Evolutionary conservation across 2,113 vertebrate species (phyloP).

Genomic region (Martes martes): DNA sequence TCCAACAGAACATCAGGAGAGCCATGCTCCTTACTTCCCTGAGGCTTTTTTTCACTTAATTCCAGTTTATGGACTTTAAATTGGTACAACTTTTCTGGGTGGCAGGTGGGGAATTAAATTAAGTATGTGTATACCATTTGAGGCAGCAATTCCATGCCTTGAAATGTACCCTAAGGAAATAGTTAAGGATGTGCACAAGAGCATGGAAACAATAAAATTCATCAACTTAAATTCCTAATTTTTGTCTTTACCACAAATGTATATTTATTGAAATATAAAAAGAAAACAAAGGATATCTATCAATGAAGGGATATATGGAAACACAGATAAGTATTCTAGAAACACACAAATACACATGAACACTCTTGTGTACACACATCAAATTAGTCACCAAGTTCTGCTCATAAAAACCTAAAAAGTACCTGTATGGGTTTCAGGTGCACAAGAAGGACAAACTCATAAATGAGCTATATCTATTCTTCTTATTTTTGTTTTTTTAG

Average conservation of each 20-base stretch:
- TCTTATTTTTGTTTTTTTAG: too few relatives aligned
- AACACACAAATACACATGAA: neutral
- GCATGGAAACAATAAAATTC: slow-evolving; percentile 54
- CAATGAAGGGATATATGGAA: neutral
- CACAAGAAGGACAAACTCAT: neutral
- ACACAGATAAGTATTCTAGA: neutral
- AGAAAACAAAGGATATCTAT: neutral
- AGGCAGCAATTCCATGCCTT: slow-evolving; percentile 60
- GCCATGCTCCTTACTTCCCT: slow-evolving; percentile 41
- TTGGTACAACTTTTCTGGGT: slow-evolving; percentile 66
- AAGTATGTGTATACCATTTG: slow-evolving; percentile 67
- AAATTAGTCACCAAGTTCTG: neutral
- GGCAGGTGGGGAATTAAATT: slow-evolving; percentile 66
- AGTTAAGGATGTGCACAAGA: slow-evolving; percentile 54
- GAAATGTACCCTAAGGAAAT: slow-evolving; percentile 60
- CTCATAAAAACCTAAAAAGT: slow-evolving; percentile 2
- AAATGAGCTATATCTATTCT: neutral
- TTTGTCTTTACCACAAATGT: neutral
- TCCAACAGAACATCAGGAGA: slow-evolving; percentile 42
- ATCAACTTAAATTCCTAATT: slow-evolving; percentile 24
- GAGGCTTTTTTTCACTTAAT: slow-evolving; percentile 61
- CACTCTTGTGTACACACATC: neutral
- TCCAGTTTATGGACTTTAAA: slow-evolving; percentile 73
- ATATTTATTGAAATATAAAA: slow-evolving; percentile 33
- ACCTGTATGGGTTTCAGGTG: neutral